Percentiles rank a stretch among this genome's conserved stretches.
Conservation (phyloP, 2,888 invertebrate genomes). For the Boloria selene region DNA sequence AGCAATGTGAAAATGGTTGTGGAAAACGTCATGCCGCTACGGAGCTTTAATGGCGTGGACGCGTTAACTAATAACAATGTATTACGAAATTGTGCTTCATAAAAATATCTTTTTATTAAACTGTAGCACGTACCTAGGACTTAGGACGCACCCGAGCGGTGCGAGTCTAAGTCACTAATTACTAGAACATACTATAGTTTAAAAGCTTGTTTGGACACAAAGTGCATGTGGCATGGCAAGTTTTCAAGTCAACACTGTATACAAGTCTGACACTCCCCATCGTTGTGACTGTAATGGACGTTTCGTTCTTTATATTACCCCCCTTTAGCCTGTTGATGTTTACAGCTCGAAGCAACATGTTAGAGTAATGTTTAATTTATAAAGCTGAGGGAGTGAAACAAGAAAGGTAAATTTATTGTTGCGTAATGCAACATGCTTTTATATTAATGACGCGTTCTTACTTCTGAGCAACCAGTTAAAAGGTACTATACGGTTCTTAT, state of each 20-base stretch:
- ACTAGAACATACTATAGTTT: too few species aligned
- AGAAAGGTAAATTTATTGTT: constrained; percentile 10
- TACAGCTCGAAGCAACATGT: constrained; percentile 35
- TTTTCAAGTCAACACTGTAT: constrained; percentile 22
- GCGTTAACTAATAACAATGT: too few species aligned
- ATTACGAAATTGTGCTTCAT: too few species aligned
- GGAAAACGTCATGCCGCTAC: too few species aligned
- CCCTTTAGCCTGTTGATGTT: constrained; percentile 28
- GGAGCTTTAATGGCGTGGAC: too few species aligned
- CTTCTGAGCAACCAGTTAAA: constrained; percentile 1
- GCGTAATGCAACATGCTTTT: constrained; percentile 7
- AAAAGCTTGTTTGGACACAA: constrained; percentile 15
- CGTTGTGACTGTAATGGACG: constrained; percentile 33
- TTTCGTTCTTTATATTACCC: constrained; percentile 31
- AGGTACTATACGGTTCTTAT: background rate
- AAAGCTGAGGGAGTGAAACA: constrained; percentile 15
- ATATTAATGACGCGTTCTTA: constrained; percentile 17
- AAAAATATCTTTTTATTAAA: too few species aligned
- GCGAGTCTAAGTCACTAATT: too few species aligned
- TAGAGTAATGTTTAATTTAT: constrained; percentile 32
- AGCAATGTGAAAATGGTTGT: too few species aligned
- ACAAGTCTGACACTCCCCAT: constrained; percentile 28
- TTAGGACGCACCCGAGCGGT: too few species aligned
- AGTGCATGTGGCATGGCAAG: constrained; percentile 27
- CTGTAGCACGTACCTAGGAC: too few species aligned